Conservation (phyloP, 2,888 invertebrate species). For the Cataglyphis livida region DNA sequence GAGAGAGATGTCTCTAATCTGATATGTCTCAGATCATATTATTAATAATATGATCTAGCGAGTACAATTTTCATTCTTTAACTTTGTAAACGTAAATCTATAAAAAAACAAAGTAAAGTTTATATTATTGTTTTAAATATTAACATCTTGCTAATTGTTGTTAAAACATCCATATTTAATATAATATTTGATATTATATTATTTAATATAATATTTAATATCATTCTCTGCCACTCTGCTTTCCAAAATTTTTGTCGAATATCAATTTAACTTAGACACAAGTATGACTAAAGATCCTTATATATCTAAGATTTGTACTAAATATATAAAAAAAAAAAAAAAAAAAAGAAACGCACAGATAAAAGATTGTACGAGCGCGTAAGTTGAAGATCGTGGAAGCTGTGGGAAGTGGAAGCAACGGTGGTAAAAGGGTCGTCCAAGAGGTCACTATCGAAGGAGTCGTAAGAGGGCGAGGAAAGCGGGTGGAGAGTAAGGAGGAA, state of each 20-base stretch:
- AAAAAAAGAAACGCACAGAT: neutral
- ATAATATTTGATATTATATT: slow-evolving; percentile 3
- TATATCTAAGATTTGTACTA: neutral
- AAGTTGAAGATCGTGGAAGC: slow-evolving; percentile 75
- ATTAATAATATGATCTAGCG: neutral
- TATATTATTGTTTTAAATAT: neutral
- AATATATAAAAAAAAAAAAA: neutral
- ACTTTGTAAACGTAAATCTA: neutral
- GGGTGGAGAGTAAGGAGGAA: slow-evolving; percentile 74
- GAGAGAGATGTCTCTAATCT: neutral
- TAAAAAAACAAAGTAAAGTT: neutral
- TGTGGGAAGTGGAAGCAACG: slow-evolving; percentile 69
- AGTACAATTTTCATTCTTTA: neutral
- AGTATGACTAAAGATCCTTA: neutral
- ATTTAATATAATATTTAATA: slow-evolving; percentile 8
- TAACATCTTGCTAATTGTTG: neutral
- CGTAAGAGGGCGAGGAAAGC: slow-evolving; percentile 79
- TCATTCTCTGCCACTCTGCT: neutral
- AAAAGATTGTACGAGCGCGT: slow-evolving; percentile 46
- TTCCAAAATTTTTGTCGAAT: neutral
- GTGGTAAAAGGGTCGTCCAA: slow-evolving; percentile 82
- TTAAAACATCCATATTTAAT: neutral
- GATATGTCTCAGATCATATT: neutral
- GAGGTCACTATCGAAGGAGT: slow-evolving; percentile 83
- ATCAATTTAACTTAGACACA: neutral